Evolutionary conservation across 2,797 vertebrate species (phyloP), one percentile per base, ranked within the genome.

Genomic region (Coccyzus lansbergi): DNA sequence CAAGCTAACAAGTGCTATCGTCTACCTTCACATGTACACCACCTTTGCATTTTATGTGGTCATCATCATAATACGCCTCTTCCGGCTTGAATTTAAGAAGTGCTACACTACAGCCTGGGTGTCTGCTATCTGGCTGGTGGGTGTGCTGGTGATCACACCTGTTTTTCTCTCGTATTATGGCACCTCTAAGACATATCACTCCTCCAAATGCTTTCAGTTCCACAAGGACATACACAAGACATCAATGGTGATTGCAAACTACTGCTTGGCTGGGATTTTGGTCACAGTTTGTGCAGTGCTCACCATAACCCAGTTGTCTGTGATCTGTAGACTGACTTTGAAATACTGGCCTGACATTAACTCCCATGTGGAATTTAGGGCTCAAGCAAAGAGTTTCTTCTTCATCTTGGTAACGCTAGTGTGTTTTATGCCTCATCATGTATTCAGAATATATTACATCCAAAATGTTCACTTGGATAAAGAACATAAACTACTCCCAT

Each of bases 341-440:
- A 96, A 92, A 53, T 87, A 97, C 58, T 97, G 96, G 94, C 96
- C 90, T 42, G 76, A 92, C 17, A 7, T 94, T 68, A 95, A 74
- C 59, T 77, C 92, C 24, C 97, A 95, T 4, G 96, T 98, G 82
- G 97, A 98, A 82, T 98, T 97, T 74, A 97, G 97, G 95, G 98
- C 97, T 64, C 98, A 98, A 84, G 72, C 97, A 31, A 98, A 98
- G 83, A 98, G 97, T 53, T 90, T 94, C 63, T 97, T 97, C 74
- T 98, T 98, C 59, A 92, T 98, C 59, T 20, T 97, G 51, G 86
- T 98, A 24, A 97, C 97, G 22, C 31, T 98, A 44, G 72, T 98
- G 63, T 98, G 97, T 56, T 98, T 98, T 72, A 80, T 98, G 52
- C 98, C 97, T 33, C 98, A 98, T 71, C 97, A 98, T 26, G 58